These are phyloP conservation scores for Keiferia lycopersicella DNA, from an alignment of 2,888 invertebrate species.

Conservation along the genomic window DNA sequence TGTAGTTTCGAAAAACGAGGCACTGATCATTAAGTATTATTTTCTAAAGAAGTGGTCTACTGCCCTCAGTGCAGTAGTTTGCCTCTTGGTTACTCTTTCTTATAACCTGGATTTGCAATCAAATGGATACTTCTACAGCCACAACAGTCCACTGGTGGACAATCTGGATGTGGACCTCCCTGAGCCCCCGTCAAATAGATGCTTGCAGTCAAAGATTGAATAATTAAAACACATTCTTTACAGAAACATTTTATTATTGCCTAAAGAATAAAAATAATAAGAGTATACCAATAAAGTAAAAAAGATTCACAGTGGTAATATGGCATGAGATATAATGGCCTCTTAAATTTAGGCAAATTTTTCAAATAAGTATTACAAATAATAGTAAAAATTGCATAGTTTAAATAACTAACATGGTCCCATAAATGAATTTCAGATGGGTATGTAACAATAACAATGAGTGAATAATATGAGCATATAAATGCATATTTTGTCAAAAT, in stretches of 20 bases:
- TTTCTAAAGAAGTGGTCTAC: neutral
- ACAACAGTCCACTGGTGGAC: too few species aligned
- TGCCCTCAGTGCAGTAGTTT: too few species aligned
- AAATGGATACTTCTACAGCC: too few species aligned
- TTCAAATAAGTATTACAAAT: neutral
- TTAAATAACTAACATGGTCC: slow-evolving; percentile 50
- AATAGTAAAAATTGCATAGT: neutral
- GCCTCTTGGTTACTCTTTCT: too few species aligned
- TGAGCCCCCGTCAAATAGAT: too few species aligned
- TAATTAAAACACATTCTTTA: slow-evolving; percentile 14
- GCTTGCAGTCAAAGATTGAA: neutral
- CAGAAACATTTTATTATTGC: slow-evolving; percentile 30
- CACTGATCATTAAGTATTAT: neutral
- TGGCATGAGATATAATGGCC: slow-evolving; percentile 58
- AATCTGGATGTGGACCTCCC: too few species aligned
- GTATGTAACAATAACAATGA: slow-evolving; percentile 6
- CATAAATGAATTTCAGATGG: slow-evolving; percentile 33
- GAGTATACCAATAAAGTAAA: slow-evolving; percentile 27
- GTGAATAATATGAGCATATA: neutral
- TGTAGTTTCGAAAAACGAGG: too few species aligned
- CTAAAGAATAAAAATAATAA: slow-evolving; percentile 17
- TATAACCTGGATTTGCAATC: too few species aligned
- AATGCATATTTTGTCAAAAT: neutral
- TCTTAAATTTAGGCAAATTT: slow-evolving; percentile 40
- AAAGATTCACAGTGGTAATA: slow-evolving; percentile 39